Percentiles rank a stretch among this genome's conserved stretches.
These are phyloP conservation scores for Ibidorhyncha struthersii DNA, from an alignment of 2,113 vertebrate genomes.

Conservation along the genomic window DNA sequence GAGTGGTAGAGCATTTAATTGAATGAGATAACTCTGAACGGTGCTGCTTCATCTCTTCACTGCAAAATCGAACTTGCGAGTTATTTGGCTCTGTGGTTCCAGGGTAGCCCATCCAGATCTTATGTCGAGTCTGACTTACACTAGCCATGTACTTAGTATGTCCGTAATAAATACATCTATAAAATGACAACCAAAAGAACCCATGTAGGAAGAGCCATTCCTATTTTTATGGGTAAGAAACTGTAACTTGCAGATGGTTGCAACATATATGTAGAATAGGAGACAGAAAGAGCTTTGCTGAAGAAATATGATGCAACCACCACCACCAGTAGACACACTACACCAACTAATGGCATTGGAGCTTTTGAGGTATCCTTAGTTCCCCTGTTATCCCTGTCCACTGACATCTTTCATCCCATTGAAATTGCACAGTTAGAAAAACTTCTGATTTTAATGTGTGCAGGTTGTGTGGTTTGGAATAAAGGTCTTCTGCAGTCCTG, in stretches of 20 bases:
- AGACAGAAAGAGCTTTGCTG: neutral
- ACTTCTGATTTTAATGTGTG: neutral
- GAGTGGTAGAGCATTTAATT: neutral
- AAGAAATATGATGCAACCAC: neutral
- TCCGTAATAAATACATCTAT: neutral
- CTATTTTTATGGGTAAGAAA: neutral
- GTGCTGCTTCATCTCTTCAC: neutral
- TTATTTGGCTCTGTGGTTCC: neutral
- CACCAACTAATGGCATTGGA: neutral
- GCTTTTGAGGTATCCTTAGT: neutral
- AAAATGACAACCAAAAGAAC: neutral
- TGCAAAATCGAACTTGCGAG: neutral
- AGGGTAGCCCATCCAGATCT: neutral
- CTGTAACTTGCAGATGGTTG: neutral
- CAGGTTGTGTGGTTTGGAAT: neutral
- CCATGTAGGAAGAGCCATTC: neutral
- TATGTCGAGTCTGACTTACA: fast-evolving
- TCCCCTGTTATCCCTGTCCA: neutral
- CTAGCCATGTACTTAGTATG: neutral
- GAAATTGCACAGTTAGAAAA: neutral
- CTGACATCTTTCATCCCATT: neutral
- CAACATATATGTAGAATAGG: neutral
- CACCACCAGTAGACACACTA: neutral
- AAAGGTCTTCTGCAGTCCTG: neutral
- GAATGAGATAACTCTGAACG: neutral